Base-by-base conservation (phyloP, 2,797 vertebrate genomes). In the Centropyge bicolor region DNA sequence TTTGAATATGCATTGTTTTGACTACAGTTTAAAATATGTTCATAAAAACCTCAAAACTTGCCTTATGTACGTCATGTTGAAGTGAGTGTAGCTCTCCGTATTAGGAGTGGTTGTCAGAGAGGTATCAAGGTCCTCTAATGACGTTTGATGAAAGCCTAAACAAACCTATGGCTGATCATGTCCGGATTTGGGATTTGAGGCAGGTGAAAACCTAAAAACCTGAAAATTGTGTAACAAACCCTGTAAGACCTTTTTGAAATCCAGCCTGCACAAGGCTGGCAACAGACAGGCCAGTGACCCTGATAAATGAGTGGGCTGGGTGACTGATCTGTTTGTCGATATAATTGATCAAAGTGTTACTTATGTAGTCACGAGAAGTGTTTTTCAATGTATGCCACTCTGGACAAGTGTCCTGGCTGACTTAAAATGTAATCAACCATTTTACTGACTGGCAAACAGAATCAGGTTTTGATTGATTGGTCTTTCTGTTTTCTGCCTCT, bases 271-370 rank as follows among this genome's bases (percentile, higher is more conserved):
- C 40, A 8, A 17, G 20, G 60, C 62, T 43, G 38, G 57, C 57
- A 9, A 17, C 43, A 45, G 54, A n/a, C 56, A 24, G 43, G 16
- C 60, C 19, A 6, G 17, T 9, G 65, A 14, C 54, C 14, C 56
- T 74, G 78, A 87, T 56, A 69, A 83, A 87, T 63, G 69, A 71
- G n/a, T 8, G 14, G 12, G 59, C 51, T 9, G 43, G 20, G 27
- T 43, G 66, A 86, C 52, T 55, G 40, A 88, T 77, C 31, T 27
- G 57, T 83, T 83, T 72, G 83, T 81, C 55, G 31, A 78, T 80
- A n/a, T 24, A 41, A 88, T 81, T 62, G 68, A 88, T 77, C 45
- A 1, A 3, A 3, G n/a, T 67, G n/a, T 88, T 61, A 57, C 60
- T 81, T 63, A 40, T 68, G 45, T 54, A 14, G 56, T 51, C 35